Base-by-base conservation (phyloP, 2,113 vertebrate species). In the Paralichthys olivaceus region DNA sequence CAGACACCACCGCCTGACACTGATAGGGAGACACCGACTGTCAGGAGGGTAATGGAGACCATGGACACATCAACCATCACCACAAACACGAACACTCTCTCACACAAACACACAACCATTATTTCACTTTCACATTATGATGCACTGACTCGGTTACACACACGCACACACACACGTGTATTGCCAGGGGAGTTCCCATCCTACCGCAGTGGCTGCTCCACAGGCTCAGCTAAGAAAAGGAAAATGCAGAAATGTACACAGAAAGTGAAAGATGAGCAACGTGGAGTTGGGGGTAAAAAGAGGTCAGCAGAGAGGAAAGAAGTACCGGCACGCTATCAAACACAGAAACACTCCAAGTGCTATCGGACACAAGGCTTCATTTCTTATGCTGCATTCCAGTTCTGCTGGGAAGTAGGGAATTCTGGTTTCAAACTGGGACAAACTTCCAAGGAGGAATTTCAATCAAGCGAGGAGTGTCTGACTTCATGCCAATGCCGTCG, bases 191-290 rank as follows among this genome's bases (percentile, higher is more conserved):
- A 91, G 89, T 83, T 93, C 87, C 91, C 95, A 81, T 97, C 96
- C 96, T 98, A 98, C 97, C 97, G 95, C 95, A 96, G 95, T 93
- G 97, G 95, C 94, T 96, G 96, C 95, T 98, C 97, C 96, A 97
- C 93, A 93, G 96, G 95, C 89, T 98, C 97, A 95, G 95, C 97
- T 95, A 95, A 94, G 93, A 95, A 90, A 95, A 88, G 79, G 89
- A 88, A 34, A 84, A 90, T 85, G 93, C 84, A 95, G 90, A 93
- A 56, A 95, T 75, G 91, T 81, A 95, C 88, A 96, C 91, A 95
- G 90, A 95, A 93, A 93, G 90, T 87, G 91, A 93, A 92, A 94
- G 93, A 90, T 88, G 87, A 92, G 89, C 89, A 90, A 89, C 85
- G 61, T 82, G 65, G 69, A 84, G 79, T 69, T 23, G 23, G 37